Evolutionary conservation across 2,888 invertebrate genomes (phyloP), one percentile per base, ranked within the genome.

Genomic region (Synanthedon tipuliformis): DNA sequence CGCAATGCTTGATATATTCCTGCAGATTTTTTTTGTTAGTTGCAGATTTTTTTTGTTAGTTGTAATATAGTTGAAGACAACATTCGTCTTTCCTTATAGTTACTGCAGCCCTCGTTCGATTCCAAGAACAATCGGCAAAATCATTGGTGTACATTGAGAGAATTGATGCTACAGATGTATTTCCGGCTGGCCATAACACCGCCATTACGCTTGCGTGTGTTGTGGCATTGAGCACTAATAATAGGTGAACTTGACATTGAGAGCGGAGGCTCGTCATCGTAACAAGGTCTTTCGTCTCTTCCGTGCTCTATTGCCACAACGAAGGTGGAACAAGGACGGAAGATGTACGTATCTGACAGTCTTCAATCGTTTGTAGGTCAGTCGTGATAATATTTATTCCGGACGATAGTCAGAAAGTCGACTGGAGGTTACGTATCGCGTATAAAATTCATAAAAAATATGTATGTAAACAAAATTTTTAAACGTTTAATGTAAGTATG

Each of bases 221-320:
- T 68, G 80, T 84, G 85, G 86, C 86, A 87, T 86, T 87, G 86
- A 84, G 70, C 73, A 81, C 86, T 85, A 86, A 85, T 85, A 86
- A 84, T 85, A 86, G 82, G 79, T 86, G 87, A 87, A 87, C 87
- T 87, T 87, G 87, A 87, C 87, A 86, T 87, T 86, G 87, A 85
- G 81, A 78, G 66, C 75, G 79, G 81, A 84, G 85, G 82, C 84
- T 87, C 86, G 86, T 87, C 86, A 85, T 80, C 80, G 75, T 71
- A 78, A 74, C 78, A 69, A 75, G 74, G 71, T 71, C 67, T 62
- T 69, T 75, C 70, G 65, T 84, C 85, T 81, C 84, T 71, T 64
- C 71, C 78, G 66, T 77, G 68, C 81, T 53, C 57, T 55, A 51
- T 61, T 57, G 53, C 63, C 57, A 55, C 57, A 55, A 55, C 59